Evolutionary conservation across 2,888 invertebrate species (phyloP), one percentile per base, ranked within the genome.

Genomic region (Chaetoderma sp.): DNA sequence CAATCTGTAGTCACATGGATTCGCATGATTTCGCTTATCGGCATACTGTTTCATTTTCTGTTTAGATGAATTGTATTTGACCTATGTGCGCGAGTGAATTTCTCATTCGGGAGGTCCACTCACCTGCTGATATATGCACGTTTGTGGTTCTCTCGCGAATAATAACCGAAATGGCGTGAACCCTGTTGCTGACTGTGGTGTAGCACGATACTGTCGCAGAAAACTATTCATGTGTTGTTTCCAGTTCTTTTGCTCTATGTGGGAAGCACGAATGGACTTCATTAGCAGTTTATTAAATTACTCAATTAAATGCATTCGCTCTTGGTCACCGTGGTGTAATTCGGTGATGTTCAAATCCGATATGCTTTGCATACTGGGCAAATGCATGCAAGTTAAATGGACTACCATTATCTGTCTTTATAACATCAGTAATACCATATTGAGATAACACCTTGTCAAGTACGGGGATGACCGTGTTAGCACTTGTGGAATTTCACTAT

Each of bases 361-460:
- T 28, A 23, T 59, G 23, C 1, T 10, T 4, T 2, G 21, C 23
- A 47, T 56, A 56, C 13, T 32, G 18, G 6, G 16, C 50, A 8
- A 39, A 47, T 1, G 36, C 65, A 16, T 36, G 55, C 25, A 49
- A 33, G n/a, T 57, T 50, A 25, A 25, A 65, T 56, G 36, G 60
- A 25, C 49, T 65, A 21, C 67, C 65, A 49, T 70, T 65, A 25
- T 68, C 67, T 16, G 52, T 54, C 36, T 70, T 65, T 0, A 68
- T 65, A 8, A 65, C 39, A 21, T 25, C 32, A 1, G 65, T 63
- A 1, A 54, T 25, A 18, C 67, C 67, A 57, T 67, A 67, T n/a
- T 30, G 27, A 3, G 56, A 30, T 2, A 67, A 23, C 13, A 60
- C 49, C 45, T 58, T 60, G n/a, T 64, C 61, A 2, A 21, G 45